These are phyloP conservation scores for Littorina saxatilis DNA, from an alignment of 1,140 invertebrate species.

Conservation along the genomic window DNA sequence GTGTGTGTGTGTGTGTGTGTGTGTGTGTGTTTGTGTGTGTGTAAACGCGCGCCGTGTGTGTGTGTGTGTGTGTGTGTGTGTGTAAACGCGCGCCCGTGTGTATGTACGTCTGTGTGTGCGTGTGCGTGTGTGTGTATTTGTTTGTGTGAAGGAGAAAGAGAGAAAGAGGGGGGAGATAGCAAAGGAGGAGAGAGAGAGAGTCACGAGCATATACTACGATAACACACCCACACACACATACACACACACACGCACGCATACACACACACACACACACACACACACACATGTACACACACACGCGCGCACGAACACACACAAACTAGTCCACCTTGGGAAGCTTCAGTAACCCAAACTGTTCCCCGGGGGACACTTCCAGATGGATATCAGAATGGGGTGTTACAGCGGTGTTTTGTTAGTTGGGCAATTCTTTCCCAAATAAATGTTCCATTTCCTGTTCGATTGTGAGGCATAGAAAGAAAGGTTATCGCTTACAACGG, in stretches of 20 bases:
- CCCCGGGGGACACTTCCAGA: too few species aligned
- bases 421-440: not conserved
- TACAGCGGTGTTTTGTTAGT: not conserved
- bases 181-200: too few species aligned
- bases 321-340: too few species aligned
- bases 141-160: not conserved
- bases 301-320: not conserved
- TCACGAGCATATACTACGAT: not conserved
- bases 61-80: too few species aligned
- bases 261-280: not conserved
- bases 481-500: not conserved
- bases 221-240: not conserved
- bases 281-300: not conserved
- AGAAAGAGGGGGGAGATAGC: too few species aligned
- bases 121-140: not conserved
- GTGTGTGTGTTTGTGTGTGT: too few species aligned
- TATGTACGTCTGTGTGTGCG: not conserved
- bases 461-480: not conserved
- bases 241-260: constrained; percentile 13
- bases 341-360: too few species aligned
- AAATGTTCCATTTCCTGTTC: not conserved
- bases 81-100: too few species aligned
- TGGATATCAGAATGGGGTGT: too few species aligned
- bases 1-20: too few species aligned
- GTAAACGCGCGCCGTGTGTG: too few species aligned